A percentile compares a stretch with the other conserved stretches of the same genome.
phyloP scores from a whole-genome alignment of 1,140 invertebrate genomes.

The Caenorhabditis inopinata region DNA sequence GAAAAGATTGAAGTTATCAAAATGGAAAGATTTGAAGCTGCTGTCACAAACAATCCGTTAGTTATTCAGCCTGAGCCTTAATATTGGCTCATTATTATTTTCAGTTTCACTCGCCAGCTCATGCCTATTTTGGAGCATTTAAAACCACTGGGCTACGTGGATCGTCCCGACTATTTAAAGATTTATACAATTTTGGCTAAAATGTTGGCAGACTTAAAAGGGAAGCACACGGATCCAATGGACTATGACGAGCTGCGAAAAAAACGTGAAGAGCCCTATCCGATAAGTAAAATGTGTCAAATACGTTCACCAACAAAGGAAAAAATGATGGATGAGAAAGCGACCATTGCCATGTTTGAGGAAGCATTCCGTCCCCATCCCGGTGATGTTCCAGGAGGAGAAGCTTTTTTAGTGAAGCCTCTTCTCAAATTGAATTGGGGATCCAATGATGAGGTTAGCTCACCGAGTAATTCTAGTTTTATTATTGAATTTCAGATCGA shows the following conservation, averaged over 20 bases:
- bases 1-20: not conserved
- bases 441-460: too few species aligned
- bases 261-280: not conserved
- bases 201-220: not conserved
- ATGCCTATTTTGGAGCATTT: not conserved
- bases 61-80: too few species aligned
- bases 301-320: not conserved
- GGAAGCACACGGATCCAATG: constrained; percentile 15
- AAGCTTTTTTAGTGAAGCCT: not conserved
- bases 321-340: not conserved
- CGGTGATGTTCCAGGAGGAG: not conserved
- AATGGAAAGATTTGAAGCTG: not conserved
- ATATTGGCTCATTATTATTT: too few species aligned
- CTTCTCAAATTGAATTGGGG: too few species aligned
- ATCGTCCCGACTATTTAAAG: not conserved
- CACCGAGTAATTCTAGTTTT: too few species aligned
- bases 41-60: not conserved
- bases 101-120: not conserved
- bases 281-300: not conserved
- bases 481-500: too few species aligned
- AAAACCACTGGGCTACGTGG: not conserved
- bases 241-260: not conserved
- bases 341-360: not conserved
- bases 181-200: not conserved
- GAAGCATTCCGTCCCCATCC: not conserved